Evolutionary conservation across 2,113 vertebrate genomes (phyloP).

Genomic region (Callorhinus ursinus): DNA sequence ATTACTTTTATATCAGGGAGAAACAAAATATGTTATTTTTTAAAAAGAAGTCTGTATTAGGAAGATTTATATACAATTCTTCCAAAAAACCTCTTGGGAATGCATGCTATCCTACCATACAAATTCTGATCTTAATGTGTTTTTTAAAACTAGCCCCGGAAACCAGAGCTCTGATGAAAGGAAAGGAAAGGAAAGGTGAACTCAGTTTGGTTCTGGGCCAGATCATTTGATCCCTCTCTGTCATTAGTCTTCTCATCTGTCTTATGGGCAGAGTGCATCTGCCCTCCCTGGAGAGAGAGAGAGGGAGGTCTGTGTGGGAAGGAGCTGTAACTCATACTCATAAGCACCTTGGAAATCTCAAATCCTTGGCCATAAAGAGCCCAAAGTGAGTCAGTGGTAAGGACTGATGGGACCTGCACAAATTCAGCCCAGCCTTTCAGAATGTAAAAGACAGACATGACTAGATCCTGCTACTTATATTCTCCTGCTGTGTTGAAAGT

Average conservation of each 20-base stretch:
- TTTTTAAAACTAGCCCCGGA: neutral
- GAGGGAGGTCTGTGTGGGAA: neutral
- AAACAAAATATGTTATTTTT: slow-evolving; percentile 59
- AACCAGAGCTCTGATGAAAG: neutral
- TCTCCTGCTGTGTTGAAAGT: slow-evolving; percentile 73
- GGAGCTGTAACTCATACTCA: neutral
- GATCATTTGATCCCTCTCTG: neutral
- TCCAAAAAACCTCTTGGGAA: slow-evolving; percentile 19
- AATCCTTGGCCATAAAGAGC: neutral
- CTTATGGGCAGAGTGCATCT: neutral
- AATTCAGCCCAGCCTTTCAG: neutral
- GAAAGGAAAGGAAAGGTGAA: neutral
- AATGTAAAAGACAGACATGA: neutral
- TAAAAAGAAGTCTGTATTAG: neutral
- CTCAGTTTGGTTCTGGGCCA: neutral
- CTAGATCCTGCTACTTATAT: neutral
- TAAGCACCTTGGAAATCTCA: neutral
- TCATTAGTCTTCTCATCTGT: slow-evolving; percentile 21
- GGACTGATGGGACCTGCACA: neutral
- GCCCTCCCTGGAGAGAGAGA: neutral
- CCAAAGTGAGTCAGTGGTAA: neutral
- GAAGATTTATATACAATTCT: slow-evolving; percentile 41
- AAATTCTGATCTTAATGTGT: neutral
- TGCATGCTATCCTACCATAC: neutral
- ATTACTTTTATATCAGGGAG: slow-evolving; percentile 47